Conservation (phyloP, 1,140 invertebrate species). For the Dysdera silvatica region DNA sequence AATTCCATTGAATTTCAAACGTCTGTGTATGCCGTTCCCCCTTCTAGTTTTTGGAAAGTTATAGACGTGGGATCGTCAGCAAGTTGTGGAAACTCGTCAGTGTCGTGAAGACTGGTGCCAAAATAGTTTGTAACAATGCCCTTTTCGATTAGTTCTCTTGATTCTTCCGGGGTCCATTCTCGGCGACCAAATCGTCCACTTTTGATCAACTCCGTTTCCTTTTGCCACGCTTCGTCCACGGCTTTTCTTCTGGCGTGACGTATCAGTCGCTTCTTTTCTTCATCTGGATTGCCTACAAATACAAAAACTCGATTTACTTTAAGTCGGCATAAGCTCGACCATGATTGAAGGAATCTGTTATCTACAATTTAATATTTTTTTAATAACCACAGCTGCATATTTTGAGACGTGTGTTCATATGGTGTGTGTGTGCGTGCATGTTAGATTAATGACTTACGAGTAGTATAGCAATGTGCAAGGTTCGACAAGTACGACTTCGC, state of each 20-base stretch:
- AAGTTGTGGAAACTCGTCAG: conserved; percentile 80
- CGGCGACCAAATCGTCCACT: conserved; percentile 53
- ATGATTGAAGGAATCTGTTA: too few relatives aligned
- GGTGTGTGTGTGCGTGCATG: too few relatives aligned
- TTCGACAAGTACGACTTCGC: too few relatives aligned
- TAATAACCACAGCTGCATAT: too few relatives aligned
- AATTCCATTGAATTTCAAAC: not conserved
- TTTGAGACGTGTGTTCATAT: too few relatives aligned
- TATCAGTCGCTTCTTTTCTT: conserved; percentile 76
- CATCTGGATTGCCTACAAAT: conserved; percentile 64
- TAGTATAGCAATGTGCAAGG: too few relatives aligned
- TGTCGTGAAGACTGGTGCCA: conserved; percentile 80
- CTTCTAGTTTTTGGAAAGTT: conserved; percentile 51
- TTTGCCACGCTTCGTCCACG: conserved; percentile 82
- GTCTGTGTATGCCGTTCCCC: not conserved
- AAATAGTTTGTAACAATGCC: conserved; percentile 75
- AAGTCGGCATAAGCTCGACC: too few relatives aligned
- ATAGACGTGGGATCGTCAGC: conserved; percentile 94
- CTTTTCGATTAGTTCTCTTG: conserved; percentile 75
- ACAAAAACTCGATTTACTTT: too few relatives aligned
- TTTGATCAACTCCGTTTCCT: conserved; percentile 68
- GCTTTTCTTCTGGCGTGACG: conserved; percentile 79
- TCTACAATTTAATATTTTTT: too few relatives aligned
- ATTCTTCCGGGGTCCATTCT: conserved; percentile 57
- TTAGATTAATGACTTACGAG: too few relatives aligned